A percentile compares a stretch with the other conserved stretches of the same genome.
Evolutionary conservation across 2,888 invertebrate genomes (phyloP).

Genomic region (Athripsodes cinereus): DNA sequence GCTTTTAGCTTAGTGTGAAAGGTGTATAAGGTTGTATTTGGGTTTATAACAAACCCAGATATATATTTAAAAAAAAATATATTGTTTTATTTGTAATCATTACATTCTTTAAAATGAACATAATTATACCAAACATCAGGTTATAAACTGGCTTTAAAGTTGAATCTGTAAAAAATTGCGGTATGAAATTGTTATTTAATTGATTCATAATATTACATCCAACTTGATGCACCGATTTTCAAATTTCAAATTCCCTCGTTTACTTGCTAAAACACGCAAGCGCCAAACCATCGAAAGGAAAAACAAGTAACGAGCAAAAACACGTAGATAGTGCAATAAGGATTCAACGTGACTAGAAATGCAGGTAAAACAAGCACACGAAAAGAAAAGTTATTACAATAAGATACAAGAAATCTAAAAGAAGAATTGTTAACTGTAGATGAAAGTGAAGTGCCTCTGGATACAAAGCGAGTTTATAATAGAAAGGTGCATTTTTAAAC

Average conservation of each 20-base stretch:
- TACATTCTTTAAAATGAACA: too few relatives aligned
- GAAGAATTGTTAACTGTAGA: neutral
- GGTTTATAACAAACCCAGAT: too few relatives aligned
- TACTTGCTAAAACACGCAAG: constrained; percentile 10
- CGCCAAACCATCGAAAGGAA: constrained; percentile 13
- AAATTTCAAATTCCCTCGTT: constrained; percentile 9
- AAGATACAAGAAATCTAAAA: too few relatives aligned
- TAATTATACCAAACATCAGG: too few relatives aligned
- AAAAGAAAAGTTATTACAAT: neutral
- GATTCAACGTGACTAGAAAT: neutral
- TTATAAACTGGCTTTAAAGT: too few relatives aligned
- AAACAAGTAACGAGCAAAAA: constrained; percentile 10
- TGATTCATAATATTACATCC: too few relatives aligned
- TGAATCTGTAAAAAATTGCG: too few relatives aligned
- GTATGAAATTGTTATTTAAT: too few relatives aligned
- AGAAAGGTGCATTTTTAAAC: neutral
- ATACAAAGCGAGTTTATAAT: neutral
- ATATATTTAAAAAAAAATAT: too few relatives aligned
- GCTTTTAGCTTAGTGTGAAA: too few relatives aligned
- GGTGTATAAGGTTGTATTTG: too few relatives aligned
- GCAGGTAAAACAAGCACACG: neutral
- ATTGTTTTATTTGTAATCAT: too few relatives aligned
- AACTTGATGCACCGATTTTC: constrained; percentile 6
- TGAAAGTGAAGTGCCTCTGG: neutral
- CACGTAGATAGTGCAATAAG: constrained; percentile 12